A percentile compares a stretch with the other conserved stretches of the same genome.
Evolutionary conservation across 2,888 invertebrate species (phyloP).

Genomic region (Troides helena): DNA sequence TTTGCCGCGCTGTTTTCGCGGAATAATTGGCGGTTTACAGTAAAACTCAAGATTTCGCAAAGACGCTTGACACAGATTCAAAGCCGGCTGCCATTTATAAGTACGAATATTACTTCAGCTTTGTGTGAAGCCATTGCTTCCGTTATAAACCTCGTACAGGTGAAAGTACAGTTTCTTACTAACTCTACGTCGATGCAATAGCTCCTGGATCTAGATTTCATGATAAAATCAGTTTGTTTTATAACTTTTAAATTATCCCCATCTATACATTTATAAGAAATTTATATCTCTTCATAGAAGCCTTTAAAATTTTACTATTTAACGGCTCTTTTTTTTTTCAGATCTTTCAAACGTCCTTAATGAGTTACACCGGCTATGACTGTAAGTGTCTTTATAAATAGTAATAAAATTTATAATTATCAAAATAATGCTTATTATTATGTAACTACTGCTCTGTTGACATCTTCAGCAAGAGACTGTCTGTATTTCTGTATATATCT

Average conservation of each 20-base stretch:
- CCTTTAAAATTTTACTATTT: neutral
- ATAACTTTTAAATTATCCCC: no score
- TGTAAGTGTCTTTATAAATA: slow-evolving; percentile 15
- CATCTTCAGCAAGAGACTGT: no score
- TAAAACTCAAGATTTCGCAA: slow-evolving; percentile 26
- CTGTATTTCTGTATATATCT: no score
- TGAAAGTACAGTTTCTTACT: neutral
- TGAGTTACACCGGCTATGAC: slow-evolving; percentile 17
- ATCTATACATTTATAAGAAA: no score
- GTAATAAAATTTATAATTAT: neutral
- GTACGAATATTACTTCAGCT: slow-evolving; percentile 8
- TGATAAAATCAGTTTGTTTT: no score
- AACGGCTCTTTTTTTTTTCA: neutral
- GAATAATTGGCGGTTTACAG: slow-evolving; percentile 40
- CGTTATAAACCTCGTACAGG: neutral
- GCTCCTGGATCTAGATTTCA: neutral
- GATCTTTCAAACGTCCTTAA: slow-evolving; percentile 1
- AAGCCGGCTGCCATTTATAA: slow-evolving; percentile 10
- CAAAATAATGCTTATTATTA: neutral
- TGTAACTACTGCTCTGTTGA: no score
- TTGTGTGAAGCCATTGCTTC: slow-evolving; percentile 8
- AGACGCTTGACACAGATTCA: slow-evolving; percentile 27
- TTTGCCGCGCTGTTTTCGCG: slow-evolving; percentile 24
- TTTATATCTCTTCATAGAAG: neutral
- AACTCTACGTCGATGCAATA: neutral